Conservation (phyloP, 2,888 invertebrate genomes). For the Zeuzera pyrina region DNA sequence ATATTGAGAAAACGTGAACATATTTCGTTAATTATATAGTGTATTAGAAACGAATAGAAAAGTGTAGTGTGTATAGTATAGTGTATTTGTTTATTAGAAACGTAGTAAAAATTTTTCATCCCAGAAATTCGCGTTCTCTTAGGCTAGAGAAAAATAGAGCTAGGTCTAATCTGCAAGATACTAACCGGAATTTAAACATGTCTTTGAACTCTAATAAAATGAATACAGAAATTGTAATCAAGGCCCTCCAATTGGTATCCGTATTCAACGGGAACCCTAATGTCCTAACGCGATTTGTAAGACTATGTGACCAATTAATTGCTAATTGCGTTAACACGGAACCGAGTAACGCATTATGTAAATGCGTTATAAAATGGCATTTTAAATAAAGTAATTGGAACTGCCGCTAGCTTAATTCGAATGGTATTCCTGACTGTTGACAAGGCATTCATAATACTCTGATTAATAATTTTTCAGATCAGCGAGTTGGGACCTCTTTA, state of each 20-base stretch:
- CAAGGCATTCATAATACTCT: neutral
- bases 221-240: no score
- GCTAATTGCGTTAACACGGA: neutral
- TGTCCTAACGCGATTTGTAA: neutral
- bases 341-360: neutral
- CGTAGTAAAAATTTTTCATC: no score
- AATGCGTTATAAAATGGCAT: conserved; percentile 6
- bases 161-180: no score
- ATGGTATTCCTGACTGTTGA: conserved; percentile 1
- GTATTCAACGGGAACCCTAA: conserved; percentile 2
- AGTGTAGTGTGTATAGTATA: no score
- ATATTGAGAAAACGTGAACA: no score
- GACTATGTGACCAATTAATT: conserved; percentile 1
- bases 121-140: no score
- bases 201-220: no score
- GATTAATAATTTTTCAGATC: neutral
- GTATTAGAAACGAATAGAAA: no score
- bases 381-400: conserved; percentile 2
- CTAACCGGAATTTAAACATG: no score
- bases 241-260: neutral
- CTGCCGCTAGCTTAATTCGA: conserved; percentile 1
- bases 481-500: neutral
- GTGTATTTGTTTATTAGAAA: no score
- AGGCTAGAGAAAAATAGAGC: no score
- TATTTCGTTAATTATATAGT: no score